Evolutionary conservation across 2,797 vertebrate genomes (phyloP).

Genomic region (Argya squamiceps): DNA sequence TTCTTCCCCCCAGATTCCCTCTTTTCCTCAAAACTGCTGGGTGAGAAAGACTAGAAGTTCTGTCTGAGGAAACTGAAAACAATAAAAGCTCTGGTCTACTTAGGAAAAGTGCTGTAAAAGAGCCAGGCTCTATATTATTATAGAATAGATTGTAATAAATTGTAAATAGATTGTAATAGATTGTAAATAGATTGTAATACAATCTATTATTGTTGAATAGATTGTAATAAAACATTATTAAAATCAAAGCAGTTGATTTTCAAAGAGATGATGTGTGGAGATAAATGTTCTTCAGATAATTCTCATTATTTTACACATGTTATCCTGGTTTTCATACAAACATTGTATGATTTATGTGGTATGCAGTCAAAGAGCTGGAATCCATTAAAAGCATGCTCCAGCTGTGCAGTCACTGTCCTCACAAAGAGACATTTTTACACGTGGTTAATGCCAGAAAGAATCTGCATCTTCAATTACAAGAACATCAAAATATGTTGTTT

Average conservation of each 20-base stretch:
- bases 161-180: too few species aligned
- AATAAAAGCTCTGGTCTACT: neutral
- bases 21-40: slow-evolving; percentile 10
- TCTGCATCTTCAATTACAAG: slow-evolving; percentile 22
- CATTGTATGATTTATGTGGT: neutral
- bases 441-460: slow-evolving; percentile 41
- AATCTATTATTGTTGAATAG: neutral
- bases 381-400: slow-evolving; percentile 50
- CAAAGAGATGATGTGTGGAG: neutral
- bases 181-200: too few species aligned
- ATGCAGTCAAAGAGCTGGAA: slow-evolving; percentile 38
- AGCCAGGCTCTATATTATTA: neutral
- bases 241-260: slow-evolving; percentile 9
- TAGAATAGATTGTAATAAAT: neutral
- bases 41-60: neutral
- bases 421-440: slow-evolving; percentile 28
- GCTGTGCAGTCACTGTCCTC: slow-evolving; percentile 50
- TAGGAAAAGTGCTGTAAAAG: neutral
- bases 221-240: neutral
- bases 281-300: neutral
- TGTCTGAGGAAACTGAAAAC: neutral
- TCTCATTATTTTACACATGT: neutral
- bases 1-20: neutral
- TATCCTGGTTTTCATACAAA: neutral
- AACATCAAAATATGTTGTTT: slow-evolving; percentile 58